Conservation (phyloP, 37 sponge, comb jelly and placozoan species). For the Amphimedon queenslandica region DNA sequence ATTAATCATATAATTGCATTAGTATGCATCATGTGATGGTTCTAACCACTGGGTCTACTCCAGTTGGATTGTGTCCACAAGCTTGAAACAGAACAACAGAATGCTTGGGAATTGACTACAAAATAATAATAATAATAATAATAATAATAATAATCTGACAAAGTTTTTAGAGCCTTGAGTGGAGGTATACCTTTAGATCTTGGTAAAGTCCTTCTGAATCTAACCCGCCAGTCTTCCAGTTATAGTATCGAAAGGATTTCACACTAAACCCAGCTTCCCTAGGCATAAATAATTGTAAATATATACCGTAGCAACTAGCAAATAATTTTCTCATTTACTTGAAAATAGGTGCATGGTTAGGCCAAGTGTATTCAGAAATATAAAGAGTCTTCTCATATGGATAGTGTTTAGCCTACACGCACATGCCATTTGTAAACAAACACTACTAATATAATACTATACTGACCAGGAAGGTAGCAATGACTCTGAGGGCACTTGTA, state of each 20-base stretch:
- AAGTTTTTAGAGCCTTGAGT: neutral
- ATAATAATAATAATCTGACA: neutral
- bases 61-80: conserved; percentile 97
- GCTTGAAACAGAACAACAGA: conserved; percentile 88
- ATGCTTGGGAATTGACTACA: conserved; percentile 65
- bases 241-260: conserved; percentile 79
- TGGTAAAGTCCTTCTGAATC: conserved; percentile 64
- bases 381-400: conserved; percentile 78
- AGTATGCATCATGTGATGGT: too few species aligned
- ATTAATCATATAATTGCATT: neutral
- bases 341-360: conserved; percentile 89
- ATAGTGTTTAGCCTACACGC: conserved; percentile 53
- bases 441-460: neutral
- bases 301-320: conserved; percentile 7
- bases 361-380: conserved; percentile 88
- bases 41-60: conserved; percentile 20
- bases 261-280: conserved; percentile 74
- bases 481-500: conserved; percentile 83
- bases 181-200: conserved; percentile 61
- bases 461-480: conserved; percentile 79
- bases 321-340: conserved; percentile 26
- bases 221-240: conserved; percentile 62
- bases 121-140: neutral
- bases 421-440: neutral
- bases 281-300: neutral